phyloP scores from a whole-genome alignment of 2,113 vertebrate genomes.

The Urocolius indicus region DNA sequence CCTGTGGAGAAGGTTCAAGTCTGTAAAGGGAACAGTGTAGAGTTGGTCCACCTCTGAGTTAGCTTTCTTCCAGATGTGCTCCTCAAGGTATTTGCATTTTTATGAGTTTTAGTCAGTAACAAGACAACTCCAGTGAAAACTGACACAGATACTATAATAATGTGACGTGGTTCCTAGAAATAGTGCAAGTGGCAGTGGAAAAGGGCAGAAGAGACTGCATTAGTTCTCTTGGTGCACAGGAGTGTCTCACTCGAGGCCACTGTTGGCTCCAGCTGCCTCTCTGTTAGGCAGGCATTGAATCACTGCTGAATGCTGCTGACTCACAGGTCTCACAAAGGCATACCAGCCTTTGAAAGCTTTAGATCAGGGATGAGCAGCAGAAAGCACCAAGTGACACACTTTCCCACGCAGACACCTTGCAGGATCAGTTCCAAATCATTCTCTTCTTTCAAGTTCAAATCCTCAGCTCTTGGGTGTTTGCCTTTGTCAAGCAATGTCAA shows the following conservation, averaged over 20 bases:
- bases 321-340: background rate
- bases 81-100: background rate
- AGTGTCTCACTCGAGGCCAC: fast-evolving
- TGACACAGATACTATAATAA: fast-evolving
- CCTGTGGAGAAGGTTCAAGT: background rate
- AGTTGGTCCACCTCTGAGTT: background rate
- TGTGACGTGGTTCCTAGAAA: background rate
- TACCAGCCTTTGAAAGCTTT: background rate
- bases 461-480: background rate
- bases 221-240: background rate
- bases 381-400: background rate
- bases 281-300: background rate
- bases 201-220: background rate
- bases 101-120: background rate
- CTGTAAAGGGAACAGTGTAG: background rate
- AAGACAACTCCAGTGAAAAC: background rate
- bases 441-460: background rate
- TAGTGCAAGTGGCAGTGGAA: fast-evolving
- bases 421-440: background rate
- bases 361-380: background rate
- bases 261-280: background rate
- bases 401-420: background rate
- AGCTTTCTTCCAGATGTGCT: background rate
- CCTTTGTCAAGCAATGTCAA: background rate
- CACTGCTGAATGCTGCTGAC: background rate